phyloP scores from a whole-genome alignment of 2,888 invertebrate genomes.

The Leptarthrus brevirostris region DNA sequence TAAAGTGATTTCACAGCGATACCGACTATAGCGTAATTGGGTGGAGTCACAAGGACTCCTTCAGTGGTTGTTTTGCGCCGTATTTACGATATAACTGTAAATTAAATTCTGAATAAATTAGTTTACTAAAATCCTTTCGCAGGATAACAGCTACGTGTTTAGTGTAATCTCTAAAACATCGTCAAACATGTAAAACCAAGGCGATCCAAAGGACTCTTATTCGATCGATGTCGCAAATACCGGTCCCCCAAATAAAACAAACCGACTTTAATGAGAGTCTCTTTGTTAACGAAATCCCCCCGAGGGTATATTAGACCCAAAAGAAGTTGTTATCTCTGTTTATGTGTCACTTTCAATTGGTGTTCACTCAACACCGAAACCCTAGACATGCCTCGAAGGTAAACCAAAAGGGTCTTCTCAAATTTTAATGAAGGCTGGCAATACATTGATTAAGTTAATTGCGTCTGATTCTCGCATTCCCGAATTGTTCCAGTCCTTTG shows the following conservation, averaged over 20 bases:
- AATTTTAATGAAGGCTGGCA: neutral
- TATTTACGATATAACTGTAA: too few relatives aligned
- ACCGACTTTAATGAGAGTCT: neutral
- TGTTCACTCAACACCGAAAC: conserved; percentile 3
- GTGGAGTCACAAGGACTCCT: too few relatives aligned
- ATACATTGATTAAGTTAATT: neutral
- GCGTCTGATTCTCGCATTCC: neutral
- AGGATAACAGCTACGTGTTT: too few relatives aligned
- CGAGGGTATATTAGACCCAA: neutral
- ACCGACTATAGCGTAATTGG: too few relatives aligned
- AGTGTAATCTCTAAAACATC: too few relatives aligned
- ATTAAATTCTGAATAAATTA: too few relatives aligned
- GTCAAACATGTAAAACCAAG: too few relatives aligned
- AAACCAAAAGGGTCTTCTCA: neutral
- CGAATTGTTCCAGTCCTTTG: too few relatives aligned
- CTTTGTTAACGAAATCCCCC: neutral
- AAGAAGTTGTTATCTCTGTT: conserved; percentile 2
- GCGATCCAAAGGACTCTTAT: neutral
- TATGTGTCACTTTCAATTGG: conserved; percentile 1
- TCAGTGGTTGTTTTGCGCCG: too few relatives aligned
- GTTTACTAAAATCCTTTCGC: too few relatives aligned
- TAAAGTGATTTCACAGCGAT: too few relatives aligned
- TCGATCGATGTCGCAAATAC: conserved; percentile 15
- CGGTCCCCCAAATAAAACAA: conserved; percentile 8
- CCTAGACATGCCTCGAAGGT: neutral